Evolutionary conservation across 2,888 invertebrate genomes (phyloP).

Genomic region (Phortica magna): DNA sequence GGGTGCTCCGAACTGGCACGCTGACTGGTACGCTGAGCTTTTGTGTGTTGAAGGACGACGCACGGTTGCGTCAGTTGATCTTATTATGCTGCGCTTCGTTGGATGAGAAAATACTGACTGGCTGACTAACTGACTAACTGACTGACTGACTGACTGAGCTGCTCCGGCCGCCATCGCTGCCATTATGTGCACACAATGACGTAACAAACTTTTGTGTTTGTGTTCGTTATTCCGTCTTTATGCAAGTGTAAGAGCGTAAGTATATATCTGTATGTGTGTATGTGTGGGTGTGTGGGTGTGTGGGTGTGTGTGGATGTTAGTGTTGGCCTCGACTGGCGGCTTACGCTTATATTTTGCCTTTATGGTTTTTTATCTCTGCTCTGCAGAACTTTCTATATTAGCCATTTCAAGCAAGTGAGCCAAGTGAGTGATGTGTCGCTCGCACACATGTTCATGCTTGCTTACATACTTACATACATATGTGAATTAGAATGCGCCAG

Average conservation of each 20-base stretch:
- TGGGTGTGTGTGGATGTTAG: constrained; percentile 17
- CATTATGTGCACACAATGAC: background rate
- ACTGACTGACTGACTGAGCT: background rate
- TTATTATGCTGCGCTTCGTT: constrained; percentile 72
- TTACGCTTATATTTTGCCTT: constrained; percentile 44
- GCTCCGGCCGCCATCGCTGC: background rate
- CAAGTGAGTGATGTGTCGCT: background rate
- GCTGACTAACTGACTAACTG: constrained; percentile 17
- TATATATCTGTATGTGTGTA: constrained; percentile 1
- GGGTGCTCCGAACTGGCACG: background rate
- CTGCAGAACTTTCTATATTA: constrained; percentile 58
- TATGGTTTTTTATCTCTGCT: constrained; percentile 62
- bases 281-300: constrained; percentile 14
- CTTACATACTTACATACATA: too few relatives aligned
- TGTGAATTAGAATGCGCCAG: background rate
- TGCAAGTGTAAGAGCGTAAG: too few relatives aligned
- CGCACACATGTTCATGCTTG: too few relatives aligned
- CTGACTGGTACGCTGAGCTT: constrained; percentile 50
- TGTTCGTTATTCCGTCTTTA: too few relatives aligned
- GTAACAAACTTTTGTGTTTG: background rate
- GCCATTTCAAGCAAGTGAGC: background rate
- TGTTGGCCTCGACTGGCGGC: constrained; percentile 44
- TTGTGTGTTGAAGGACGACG: constrained; percentile 46
- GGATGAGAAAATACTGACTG: constrained; percentile 68
- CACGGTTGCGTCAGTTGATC: constrained; percentile 68